Evolutionary conservation across 1,140 invertebrate genomes (phyloP).

Genomic region (Mya arenaria): DNA sequence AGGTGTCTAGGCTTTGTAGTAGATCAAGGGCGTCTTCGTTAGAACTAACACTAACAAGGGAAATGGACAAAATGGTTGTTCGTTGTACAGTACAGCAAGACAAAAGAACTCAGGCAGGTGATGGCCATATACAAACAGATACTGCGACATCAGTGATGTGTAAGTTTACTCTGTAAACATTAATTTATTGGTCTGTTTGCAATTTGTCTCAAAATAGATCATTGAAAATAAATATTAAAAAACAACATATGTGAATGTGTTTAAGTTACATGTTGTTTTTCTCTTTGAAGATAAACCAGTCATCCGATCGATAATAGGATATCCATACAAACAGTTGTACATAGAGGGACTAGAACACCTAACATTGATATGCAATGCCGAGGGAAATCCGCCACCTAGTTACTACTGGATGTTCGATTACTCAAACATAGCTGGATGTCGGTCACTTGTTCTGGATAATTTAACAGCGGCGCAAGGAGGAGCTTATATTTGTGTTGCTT

Average conservation of each 20-base stretch:
- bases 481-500: conserved; percentile 6
- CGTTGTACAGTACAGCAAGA: conserved; percentile 29
- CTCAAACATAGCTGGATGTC: not conserved
- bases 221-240: no score
- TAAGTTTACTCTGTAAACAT: not conserved
- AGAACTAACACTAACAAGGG: not conserved
- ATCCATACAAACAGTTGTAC: not conserved
- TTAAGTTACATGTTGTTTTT: no score
- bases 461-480: not conserved
- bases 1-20: not conserved
- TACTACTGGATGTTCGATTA: conserved; percentile 14
- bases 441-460: not conserved
- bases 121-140: conserved; percentile 23
- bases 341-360: not conserved
- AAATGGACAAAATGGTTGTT: conserved; percentile 17
- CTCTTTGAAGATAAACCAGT: no score
- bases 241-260: no score
- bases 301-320: not conserved
- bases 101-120: not conserved
- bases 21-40: not conserved
- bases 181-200: not conserved
- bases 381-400: not conserved
- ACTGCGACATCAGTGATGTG: not conserved
- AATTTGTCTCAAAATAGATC: not conserved
- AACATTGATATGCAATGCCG: conserved; percentile 15